A percentile compares a stretch with the other conserved stretches of the same genome.
Evolutionary conservation across 2,113 vertebrate species (phyloP).

Genomic region (Ibidorhyncha struthersii): DNA sequence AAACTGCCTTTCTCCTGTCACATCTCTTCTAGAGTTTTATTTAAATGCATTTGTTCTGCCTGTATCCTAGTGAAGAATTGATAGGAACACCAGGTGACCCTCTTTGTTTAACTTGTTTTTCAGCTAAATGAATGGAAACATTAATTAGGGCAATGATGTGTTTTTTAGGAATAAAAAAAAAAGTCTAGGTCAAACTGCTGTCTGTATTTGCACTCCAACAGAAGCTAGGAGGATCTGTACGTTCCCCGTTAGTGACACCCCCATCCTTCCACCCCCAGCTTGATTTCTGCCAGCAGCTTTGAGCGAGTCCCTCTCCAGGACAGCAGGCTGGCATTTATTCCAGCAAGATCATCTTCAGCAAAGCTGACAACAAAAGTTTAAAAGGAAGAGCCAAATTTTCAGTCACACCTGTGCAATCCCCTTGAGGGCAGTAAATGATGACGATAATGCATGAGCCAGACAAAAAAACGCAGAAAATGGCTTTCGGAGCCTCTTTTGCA

Average conservation of each 20-base stretch:
- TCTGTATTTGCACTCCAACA: neutral
- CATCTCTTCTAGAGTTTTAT: conserved; percentile 40
- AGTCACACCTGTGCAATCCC: conserved; percentile 56
- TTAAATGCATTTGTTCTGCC: conserved; percentile 41
- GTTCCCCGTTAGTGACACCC: conserved; percentile 32
- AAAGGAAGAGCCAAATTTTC: conserved; percentile 58
- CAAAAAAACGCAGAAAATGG: conserved; percentile 4
- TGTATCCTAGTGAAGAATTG: neutral
- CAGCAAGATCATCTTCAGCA: conserved; percentile 22
- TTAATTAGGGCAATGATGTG: conserved; percentile 34
- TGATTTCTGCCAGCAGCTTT: conserved; percentile 4
- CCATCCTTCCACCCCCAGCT: conserved; percentile 16
- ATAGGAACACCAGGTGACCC: conserved; percentile 34
- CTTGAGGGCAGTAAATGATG: conserved; percentile 59
- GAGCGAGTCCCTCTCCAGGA: neutral
- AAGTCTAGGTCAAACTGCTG: conserved; percentile 1
- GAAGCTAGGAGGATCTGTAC: conserved; percentile 7
- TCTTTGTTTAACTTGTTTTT: conserved; percentile 59
- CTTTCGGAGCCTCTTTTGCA: conserved; percentile 40
- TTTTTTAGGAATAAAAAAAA: neutral
- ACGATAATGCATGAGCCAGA: conserved; percentile 49
- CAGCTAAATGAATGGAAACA: conserved; percentile 48
- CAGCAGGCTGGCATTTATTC: conserved; percentile 35
- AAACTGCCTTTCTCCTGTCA: conserved; percentile 57
- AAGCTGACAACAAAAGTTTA: conserved; percentile 54